These are phyloP conservation scores for Zaprionus lineosus DNA, from an alignment of 2,888 invertebrate genomes.

Conservation along the genomic window DNA sequence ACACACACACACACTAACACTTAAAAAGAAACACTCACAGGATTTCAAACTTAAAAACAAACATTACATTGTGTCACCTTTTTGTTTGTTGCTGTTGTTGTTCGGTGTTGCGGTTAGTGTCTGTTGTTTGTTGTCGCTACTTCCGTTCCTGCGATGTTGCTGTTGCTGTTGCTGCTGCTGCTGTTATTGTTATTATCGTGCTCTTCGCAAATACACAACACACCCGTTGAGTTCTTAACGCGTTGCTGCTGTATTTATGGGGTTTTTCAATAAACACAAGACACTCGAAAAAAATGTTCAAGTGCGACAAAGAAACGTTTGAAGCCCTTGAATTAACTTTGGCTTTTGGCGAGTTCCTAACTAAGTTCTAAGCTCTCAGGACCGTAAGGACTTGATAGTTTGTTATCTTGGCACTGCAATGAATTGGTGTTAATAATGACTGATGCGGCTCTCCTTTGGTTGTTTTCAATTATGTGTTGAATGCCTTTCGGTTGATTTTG, in stretches of 20 bases:
- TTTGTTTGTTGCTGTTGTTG: conserved; percentile 27
- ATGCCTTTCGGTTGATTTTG: too few relatives aligned
- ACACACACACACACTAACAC: conserved; percentile 6
- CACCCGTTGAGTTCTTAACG: conserved; percentile 32
- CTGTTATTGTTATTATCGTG: conserved; percentile 10
- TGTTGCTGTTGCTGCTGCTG: conserved; percentile 9
- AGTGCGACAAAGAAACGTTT: conserved; percentile 7
- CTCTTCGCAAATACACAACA: conserved; percentile 19
- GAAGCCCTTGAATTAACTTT: conserved; percentile 24
- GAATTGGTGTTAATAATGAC: too few relatives aligned
- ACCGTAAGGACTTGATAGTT: too few relatives aligned
- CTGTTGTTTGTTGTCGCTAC: too few relatives aligned
- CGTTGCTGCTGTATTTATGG: conserved; percentile 10
- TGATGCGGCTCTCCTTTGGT: too few relatives aligned
- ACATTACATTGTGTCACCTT: too few relatives aligned
- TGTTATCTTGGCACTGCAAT: too few relatives aligned
- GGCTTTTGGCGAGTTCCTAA: conserved; percentile 11
- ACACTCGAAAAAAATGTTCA: conserved; percentile 36
- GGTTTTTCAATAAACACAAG: conserved; percentile 25
- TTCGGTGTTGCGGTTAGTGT: too few relatives aligned
- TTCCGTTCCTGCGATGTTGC: too few relatives aligned
- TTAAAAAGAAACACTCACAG: too few relatives aligned
- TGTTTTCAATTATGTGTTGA: too few relatives aligned
- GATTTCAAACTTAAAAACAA: too few relatives aligned
- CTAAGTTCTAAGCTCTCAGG: neutral